Evolutionary conservation across 2,113 vertebrate species (phyloP), one percentile per base, ranked within the genome.

Genomic region (Xiphophorus couchianus): DNA sequence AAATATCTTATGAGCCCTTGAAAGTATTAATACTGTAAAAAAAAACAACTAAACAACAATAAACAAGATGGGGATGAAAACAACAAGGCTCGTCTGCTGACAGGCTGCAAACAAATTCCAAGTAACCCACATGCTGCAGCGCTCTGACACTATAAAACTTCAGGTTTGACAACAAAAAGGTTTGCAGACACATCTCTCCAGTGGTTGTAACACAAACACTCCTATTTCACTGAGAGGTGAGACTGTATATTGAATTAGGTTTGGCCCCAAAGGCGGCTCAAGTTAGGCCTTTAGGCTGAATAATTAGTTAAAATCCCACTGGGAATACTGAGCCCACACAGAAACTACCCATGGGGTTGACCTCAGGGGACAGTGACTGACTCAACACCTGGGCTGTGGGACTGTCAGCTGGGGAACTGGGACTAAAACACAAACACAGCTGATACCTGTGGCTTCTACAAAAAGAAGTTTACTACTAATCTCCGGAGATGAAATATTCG

Each of bases 301-400:
- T 74, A 84, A 85, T 88, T 84, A 86, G 76, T 68, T 79, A 79
- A 66, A 10, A 33, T 44, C 75, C 85, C 13, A 0, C 7, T 54
- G 88, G 76, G 83, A 65, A 61, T 64, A 81, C 19, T 65, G 33
- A 70, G 74, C 67, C 71, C 58, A 71, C 66, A 74, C 31, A 76
- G 74, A 67, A 62, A 14, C 48, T 39, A 76, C 42, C 66, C 51
- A 67, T 29, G 9, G 65, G 71, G 77, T 60, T 42, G 69, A 86
- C 63, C 73, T 80, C 48, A 48, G 80, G 37, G 31, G 60, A 65
- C 42, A 51, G 17, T 8, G 35, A 66, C 25, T 14, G 15, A 48
- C 17, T 33, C 42, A 68, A 33, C 65, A 73, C 33, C 44, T 0
- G 9, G 80, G 71, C 82, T 71, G 54, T 65, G 81, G 68, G 77